phyloP scores from a whole-genome alignment of 2,113 vertebrate species.

The Zosterops borbonicus region DNA sequence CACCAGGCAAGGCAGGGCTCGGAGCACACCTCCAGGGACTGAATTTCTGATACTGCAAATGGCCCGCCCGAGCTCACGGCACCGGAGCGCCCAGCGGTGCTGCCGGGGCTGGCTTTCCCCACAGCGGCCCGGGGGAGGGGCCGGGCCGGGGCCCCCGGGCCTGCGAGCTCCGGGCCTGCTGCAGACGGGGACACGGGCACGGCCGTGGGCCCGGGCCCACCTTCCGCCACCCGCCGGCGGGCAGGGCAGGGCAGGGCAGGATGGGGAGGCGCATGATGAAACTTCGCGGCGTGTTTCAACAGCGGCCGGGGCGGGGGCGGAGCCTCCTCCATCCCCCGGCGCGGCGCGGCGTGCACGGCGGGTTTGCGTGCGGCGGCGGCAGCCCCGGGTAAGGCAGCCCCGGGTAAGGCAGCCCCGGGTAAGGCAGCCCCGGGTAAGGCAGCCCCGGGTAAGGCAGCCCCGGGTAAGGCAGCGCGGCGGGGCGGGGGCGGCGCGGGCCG shows the following conservation, averaged over 20 bases:
- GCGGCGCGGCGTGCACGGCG: accelerated
- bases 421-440: neutral
- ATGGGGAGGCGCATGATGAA: constrained; percentile 13
- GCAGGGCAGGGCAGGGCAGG: no score
- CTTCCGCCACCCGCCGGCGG: no score
- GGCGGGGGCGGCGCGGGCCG: neutral
- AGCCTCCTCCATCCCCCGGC: neutral
- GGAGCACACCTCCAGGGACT: accelerated
- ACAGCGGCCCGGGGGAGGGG: accelerated
- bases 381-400: neutral
- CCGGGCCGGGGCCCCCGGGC: accelerated
- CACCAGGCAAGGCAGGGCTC: accelerated
- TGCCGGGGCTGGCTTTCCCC: accelerated
- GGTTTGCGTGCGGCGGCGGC: neutral
- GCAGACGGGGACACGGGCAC: accelerated
- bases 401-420: no score
- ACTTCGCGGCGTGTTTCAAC: constrained; percentile 24
- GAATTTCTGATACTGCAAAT: accelerated
- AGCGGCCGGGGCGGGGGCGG: constrained; percentile 5
- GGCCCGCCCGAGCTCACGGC: accelerated
- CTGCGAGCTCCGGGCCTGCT: accelerated
- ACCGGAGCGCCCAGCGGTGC: accelerated
- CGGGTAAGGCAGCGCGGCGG: neutral
- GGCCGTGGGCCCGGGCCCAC: accelerated
- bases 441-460: no score